Base-by-base conservation (phyloP, 2,888 invertebrate genomes). In the Bombyx huttoni region DNA sequence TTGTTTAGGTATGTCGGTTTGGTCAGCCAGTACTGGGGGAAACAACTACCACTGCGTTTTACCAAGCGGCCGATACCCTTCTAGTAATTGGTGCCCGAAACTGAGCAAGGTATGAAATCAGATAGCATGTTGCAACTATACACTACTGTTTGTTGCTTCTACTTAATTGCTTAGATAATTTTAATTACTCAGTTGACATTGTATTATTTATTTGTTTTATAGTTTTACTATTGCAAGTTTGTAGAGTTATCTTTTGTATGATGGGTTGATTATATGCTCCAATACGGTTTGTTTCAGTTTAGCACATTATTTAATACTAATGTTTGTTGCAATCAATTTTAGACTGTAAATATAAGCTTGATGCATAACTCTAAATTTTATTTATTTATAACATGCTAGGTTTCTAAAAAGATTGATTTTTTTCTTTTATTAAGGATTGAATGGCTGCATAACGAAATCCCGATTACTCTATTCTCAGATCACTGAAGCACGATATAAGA, bases 21-120 rank as follows among this genome's bases (percentile, higher is more conserved):
- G 93, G 93, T 92, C 92, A 71, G 92, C 92, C 74, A 90, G 90
- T 76, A 89, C 91, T 68, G 89, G 90, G 79, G 92, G 85, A 70
- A 85, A 85, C 80, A 86, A 85, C 81, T 82, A 81, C 70, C 79
- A 78, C 69, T 75, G 70, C 70, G 77, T 73, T 68, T 75, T 79
- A 68, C 78, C 79, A 69, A 73, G 75, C 72, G 78, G 79, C 75
- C 82, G 85, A 67, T 78, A 77, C 68, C 74, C 78, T 57, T 76
- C 79, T 72, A 79, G 79, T 78, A 84, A 69, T 67, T 87, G 88
- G 86, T 86, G 85, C 73, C 79, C 87, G 62, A 87, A 88, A 73
- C 70, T 78, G 54, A 81, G 73, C 70, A 83, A 87, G 88, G 88
- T 88, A 88, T 73, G 81, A 68, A 64, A 63, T 65, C 63, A 63